These are phyloP conservation scores for Caenorhabditis wallacei DNA, from an alignment of 2,888 invertebrate genomes.

Conservation along the genomic window DNA sequence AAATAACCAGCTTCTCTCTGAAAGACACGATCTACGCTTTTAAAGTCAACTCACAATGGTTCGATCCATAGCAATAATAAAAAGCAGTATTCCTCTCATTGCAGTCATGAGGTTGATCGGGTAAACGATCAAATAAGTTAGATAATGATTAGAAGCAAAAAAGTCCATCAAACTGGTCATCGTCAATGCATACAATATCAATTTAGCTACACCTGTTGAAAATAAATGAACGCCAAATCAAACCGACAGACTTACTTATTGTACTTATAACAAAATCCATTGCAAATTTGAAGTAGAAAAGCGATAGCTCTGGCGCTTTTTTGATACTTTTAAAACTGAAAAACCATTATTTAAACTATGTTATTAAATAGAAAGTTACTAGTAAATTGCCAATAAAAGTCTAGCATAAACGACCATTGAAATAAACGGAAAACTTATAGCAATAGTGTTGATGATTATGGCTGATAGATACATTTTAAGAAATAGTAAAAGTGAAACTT, in stretches of 20 bases:
- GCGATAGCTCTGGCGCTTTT: not conserved
- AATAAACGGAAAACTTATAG: constrained; percentile 7
- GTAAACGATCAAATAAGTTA: not conserved
- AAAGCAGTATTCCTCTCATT: not conserved
- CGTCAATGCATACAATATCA: not conserved
- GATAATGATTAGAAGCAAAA: not conserved
- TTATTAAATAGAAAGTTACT: not conserved
- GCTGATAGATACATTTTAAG: constrained; percentile 17
- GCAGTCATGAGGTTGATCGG: not conserved
- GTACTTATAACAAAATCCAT: not conserved
- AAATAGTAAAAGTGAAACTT: no score
- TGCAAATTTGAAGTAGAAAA: constrained; percentile 11
- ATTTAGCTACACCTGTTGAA: not conserved
- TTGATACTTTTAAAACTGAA: constrained; percentile 18
- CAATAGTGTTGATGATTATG: constrained; percentile 1
- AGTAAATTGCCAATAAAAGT: not conserved
- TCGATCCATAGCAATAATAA: constrained; percentile 14
- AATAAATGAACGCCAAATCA: not conserved
- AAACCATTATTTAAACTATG: not conserved
- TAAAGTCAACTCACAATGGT: not conserved
- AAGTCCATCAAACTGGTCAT: not conserved
- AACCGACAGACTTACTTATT: not conserved
- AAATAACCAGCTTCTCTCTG: no score
- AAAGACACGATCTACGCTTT: no score
- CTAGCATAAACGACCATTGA: not conserved